Evolutionary conservation across 1,140 invertebrate genomes (phyloP).

Genomic region (Brachionus koreanus): DNA sequence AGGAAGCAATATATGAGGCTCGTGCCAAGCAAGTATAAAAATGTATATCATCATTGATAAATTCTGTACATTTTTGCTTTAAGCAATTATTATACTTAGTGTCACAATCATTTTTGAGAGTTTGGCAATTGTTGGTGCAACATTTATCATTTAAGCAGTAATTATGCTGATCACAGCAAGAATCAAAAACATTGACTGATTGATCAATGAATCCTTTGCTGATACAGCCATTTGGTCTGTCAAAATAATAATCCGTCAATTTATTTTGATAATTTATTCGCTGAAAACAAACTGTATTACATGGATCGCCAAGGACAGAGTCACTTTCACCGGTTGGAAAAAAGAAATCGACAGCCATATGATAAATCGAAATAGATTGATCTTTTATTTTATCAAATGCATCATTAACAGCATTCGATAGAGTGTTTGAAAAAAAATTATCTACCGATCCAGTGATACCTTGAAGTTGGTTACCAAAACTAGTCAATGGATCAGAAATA

Average conservation of each 20-base stretch:
- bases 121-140: conserved; percentile 37
- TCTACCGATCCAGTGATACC: background rate
- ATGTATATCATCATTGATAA: conserved; percentile 1
- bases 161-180: conserved; percentile 40
- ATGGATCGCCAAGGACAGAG: background rate
- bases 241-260: conserved; percentile 40
- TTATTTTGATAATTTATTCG: conserved; percentile 38
- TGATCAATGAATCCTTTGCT: conserved; percentile 29
- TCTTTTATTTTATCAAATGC: conserved; percentile 28
- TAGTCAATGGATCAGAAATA: conserved; percentile 13
- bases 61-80: conserved; percentile 8
- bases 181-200: conserved; percentile 4
- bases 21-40: conserved; percentile 41
- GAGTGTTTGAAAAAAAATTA: conserved; percentile 35
- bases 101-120: conserved; percentile 39
- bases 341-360: conserved; percentile 14
- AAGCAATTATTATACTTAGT: conserved; percentile 25
- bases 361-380: background rate
- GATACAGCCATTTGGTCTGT: conserved; percentile 35
- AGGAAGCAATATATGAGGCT: conserved; percentile 15
- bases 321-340: background rate
- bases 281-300: conserved; percentile 24
- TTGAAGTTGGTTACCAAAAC: conserved; percentile 30
- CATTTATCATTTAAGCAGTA: conserved; percentile 27
- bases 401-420: conserved; percentile 15